Evolutionary conservation across 2,797 vertebrate genomes (phyloP).

Genomic region (Argyrosomus regius): DNA sequence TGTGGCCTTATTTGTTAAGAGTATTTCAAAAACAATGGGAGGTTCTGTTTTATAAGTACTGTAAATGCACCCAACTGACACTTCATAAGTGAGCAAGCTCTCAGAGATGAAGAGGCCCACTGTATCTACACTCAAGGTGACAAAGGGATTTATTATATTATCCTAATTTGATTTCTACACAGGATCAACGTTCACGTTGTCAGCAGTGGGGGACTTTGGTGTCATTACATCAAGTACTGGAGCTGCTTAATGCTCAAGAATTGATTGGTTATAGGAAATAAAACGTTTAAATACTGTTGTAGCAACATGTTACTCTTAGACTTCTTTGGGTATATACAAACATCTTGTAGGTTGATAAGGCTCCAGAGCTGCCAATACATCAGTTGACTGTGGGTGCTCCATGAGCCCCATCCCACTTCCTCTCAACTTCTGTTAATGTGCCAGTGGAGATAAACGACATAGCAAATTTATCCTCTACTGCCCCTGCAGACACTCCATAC

Average conservation of each 20-base stretch:
- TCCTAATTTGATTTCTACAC: constrained; percentile 50
- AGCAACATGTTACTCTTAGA: constrained; percentile 28
- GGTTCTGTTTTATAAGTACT: constrained; percentile 76
- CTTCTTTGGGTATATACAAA: constrained; percentile 10
- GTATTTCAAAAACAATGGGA: constrained; percentile 81
- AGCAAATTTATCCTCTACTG: constrained; percentile 42
- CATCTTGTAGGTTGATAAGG: constrained; percentile 30
- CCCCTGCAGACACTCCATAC: constrained; percentile 46
- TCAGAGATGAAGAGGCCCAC: constrained; percentile 51
- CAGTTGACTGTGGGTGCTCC: constrained; percentile 24
- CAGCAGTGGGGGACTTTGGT: constrained; percentile 17
- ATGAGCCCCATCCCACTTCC: constrained; percentile 63
- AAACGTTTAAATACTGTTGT: constrained; percentile 25
- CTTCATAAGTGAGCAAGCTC: constrained; percentile 69
- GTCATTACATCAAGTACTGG: constrained; percentile 9
- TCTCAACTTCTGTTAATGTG: constrained; percentile 60
- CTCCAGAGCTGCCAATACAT: constrained; percentile 32
- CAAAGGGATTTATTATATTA: constrained; percentile 59
- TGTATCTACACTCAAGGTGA: constrained; percentile 55
- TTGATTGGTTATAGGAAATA: constrained; percentile 22
- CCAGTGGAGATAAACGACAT: constrained; percentile 76
- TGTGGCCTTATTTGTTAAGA: constrained; percentile 80
- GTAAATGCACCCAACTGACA: constrained; percentile 65
- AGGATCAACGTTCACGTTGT: constrained; percentile 28
- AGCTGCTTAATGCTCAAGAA: constrained; percentile 25